These are phyloP conservation scores for Sinocyclocheilus anophthalmus DNA, from an alignment of 2,113 vertebrate genomes.

Conservation along the genomic window DNA sequence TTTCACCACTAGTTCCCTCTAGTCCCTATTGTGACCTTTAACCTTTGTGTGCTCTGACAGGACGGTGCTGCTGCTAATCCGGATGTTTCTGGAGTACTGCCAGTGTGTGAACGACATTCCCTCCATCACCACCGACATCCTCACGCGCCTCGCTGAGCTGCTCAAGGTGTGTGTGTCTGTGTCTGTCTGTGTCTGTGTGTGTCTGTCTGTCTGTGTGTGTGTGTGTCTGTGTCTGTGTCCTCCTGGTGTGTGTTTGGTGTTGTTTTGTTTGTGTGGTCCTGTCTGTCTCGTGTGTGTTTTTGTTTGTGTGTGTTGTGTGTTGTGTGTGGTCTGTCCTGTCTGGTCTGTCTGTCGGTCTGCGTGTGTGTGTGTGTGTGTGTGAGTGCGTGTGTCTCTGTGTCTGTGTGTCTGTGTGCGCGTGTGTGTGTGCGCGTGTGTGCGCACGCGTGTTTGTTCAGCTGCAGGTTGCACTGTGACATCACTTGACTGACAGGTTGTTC, in stretches of 20 bases:
- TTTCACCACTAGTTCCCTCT: neutral
- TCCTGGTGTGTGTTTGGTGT: no score
- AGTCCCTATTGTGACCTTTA: neutral
- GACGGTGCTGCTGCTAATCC: conserved; percentile 95
- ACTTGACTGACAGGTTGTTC: conserved; percentile 3
- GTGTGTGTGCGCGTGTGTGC: neutral
- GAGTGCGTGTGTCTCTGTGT: neutral
- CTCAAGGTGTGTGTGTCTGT: conserved; percentile 73
- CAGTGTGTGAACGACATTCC: conserved; percentile 98
- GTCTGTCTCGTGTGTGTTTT: no score
- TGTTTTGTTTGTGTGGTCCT: no score
- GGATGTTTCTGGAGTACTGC: conserved; percentile 98
- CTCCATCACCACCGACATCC: conserved; percentile 94
- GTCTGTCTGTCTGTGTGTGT: conserved; percentile 19
- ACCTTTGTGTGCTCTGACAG: conserved; percentile 66
- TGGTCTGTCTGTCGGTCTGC: no score
- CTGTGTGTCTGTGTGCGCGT: no score
- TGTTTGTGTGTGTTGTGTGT: no score
- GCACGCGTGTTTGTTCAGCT: neutral
- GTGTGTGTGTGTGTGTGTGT: neutral
- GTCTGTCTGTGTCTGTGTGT: no score
- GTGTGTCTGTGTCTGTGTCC: no score
- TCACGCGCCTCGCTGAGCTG: conserved; percentile 92
- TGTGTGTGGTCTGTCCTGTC: no score
- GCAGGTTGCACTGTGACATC: neutral